These are phyloP conservation scores for Hedychridium roseum DNA, from an alignment of 2,888 invertebrate genomes.

Conservation along the genomic window DNA sequence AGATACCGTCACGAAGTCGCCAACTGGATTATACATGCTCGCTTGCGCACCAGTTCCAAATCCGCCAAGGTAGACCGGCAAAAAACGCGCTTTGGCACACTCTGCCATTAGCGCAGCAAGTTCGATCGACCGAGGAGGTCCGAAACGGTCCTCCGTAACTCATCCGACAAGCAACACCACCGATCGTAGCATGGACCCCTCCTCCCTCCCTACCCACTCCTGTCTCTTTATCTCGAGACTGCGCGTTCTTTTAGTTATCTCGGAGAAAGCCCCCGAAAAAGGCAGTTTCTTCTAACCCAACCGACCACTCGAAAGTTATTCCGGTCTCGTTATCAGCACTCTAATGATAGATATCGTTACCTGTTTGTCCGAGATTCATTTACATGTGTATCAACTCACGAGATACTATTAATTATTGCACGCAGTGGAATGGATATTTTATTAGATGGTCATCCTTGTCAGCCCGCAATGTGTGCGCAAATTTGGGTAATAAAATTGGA, in stretches of 20 bases:
- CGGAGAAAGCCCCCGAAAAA: too few species aligned
- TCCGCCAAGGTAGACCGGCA: conserved; percentile 14
- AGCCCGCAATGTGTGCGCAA: too few species aligned
- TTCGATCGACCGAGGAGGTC: conserved; percentile 15
- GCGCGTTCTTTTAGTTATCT: too few species aligned
- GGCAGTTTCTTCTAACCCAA: conserved; percentile 42
- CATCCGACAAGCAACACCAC: conserved; percentile 26
- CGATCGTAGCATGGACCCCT: not conserved
- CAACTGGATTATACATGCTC: conserved; percentile 10
- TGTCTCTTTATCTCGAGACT: not conserved
- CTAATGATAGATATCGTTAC: too few species aligned
- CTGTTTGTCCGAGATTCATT: too few species aligned
- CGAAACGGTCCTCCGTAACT: conserved; percentile 35
- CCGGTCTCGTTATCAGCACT: conserved; percentile 1
- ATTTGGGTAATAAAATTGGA: too few species aligned
- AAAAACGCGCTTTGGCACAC: conserved; percentile 41
- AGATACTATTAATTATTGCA: too few species aligned
- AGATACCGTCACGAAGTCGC: conserved; percentile 22
- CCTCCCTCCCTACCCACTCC: not conserved
- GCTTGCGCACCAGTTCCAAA: not conserved
- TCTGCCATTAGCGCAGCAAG: conserved; percentile 28
- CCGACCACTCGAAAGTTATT: conserved; percentile 26
- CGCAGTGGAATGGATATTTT: too few species aligned
- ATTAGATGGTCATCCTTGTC: too few species aligned
- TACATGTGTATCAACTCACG: too few species aligned